A percentile compares a stretch with the other conserved stretches of the same genome.
Evolutionary conservation across 2,113 vertebrate species (phyloP).

Genomic region (Peromyscus maniculatus): DNA sequence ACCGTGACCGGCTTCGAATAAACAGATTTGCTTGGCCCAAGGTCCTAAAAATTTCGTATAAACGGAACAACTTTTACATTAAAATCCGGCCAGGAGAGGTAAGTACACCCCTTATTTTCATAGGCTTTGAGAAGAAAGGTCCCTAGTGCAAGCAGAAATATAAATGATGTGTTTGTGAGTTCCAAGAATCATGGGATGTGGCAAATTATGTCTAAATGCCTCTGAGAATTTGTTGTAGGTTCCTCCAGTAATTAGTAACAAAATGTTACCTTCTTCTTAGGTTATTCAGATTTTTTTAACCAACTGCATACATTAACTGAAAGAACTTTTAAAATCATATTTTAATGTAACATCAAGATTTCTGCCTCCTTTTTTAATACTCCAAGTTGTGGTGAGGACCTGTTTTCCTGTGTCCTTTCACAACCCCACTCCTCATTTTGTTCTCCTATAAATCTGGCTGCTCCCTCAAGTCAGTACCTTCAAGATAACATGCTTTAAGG

Average conservation of each 20-base stretch:
- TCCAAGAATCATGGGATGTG: background rate
- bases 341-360: slow-evolving; percentile 16
- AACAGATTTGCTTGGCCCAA: slow-evolving; percentile 99
- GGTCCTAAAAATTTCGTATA: slow-evolving; percentile 99
- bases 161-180: background rate
- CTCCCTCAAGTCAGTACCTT: background rate
- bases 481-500: background rate
- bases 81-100: slow-evolving; percentile 99
- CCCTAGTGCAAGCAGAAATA: background rate
- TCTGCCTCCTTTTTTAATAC: background rate
- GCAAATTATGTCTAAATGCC: background rate
- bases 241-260: slow-evolving; percentile 9
- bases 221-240: background rate
- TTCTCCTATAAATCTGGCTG: background rate
- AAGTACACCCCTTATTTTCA: slow-evolving; percentile 67
- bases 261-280: background rate
- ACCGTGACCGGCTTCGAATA: slow-evolving; percentile 96
- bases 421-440: background rate
- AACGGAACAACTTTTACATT: slow-evolving; percentile 99
- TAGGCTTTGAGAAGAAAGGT: background rate
- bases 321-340: background rate
- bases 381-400: background rate
- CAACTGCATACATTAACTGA: slow-evolving; percentile 28
- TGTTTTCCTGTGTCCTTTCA: slow-evolving; percentile 5
- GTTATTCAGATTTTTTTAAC: background rate